Base-by-base conservation (phyloP, 2,113 vertebrate genomes). In the Hydrolagus affinis region DNA sequence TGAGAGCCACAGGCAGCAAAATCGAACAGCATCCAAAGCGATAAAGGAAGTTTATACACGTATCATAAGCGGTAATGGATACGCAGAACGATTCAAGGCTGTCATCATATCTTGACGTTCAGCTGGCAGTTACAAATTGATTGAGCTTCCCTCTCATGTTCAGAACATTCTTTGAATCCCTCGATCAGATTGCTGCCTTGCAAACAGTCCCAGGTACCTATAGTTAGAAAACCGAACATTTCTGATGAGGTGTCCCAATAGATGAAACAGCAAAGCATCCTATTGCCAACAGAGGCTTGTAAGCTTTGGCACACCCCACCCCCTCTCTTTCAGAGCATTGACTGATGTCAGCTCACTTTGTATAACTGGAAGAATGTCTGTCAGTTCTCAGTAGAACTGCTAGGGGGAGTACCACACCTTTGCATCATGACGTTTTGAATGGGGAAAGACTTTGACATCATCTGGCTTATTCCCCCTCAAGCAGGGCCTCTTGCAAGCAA, bases 401-500 rank as follows among this genome's bases (percentile, higher is more conserved):
- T 57, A 77, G 56, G 44, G 44, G 56, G 44, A 23, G 74, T 77
- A 3, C 21, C 74, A 23, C n/a, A 19, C 19, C 23, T 10, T 4
- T 59, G 74, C 21, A 77, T n/a, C 19, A 21, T 59, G 17, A 57
- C n/a, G 56, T 59, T n/a, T 57, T n/a, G 32, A 21, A 62, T 44
- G 12, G 23, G 25, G 59, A 25, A 78, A 78, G 44, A 62, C 3
- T 14, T 17, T 59, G 11, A n/a, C 56, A 60, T 78, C 57, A 62
- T 21, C 57, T 15, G n/a, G 12, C 28, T 80, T 60, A 80, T 7
- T 62, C n/a, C 76, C 14, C 76, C 62, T 30, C 12, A 62, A 80
- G 44, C 21, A 62, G 76, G 74, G 59, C 76, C 76, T 64, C 76
- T 80, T 78, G 57, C 56, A 23, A 10, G 56, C 75, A 21, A 59